Evolutionary conservation across 2,797 vertebrate genomes (phyloP).

Genomic region (Myotis planiceps): DNA sequence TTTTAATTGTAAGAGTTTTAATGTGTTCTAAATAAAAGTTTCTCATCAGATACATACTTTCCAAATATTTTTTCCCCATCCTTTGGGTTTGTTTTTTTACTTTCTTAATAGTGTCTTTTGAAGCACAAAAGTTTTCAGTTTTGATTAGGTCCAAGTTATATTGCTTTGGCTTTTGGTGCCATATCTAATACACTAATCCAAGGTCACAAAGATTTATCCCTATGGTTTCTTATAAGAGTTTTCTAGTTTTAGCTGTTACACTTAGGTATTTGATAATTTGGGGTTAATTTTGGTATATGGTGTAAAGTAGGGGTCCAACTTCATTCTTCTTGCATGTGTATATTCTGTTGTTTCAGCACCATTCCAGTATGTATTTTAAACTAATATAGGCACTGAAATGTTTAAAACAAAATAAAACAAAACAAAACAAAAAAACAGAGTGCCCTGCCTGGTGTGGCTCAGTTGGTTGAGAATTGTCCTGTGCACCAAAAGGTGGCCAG

Average conservation of each 20-base stretch:
- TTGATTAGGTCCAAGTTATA: no score
- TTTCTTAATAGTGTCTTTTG: not conserved
- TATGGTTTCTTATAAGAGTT: no score
- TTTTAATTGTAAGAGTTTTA: not conserved
- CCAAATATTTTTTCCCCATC: not conserved
- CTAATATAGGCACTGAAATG: not conserved
- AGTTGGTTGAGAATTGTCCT: not conserved
- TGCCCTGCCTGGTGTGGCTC: not conserved
- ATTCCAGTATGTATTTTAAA: constrained; percentile 9
- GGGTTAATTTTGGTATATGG: not conserved
- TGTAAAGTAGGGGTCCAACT: not conserved
- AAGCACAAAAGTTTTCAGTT: no score
- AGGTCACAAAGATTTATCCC: no score
- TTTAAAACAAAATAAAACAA: not conserved
- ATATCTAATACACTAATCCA: no score
- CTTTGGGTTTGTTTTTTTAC: not conserved
- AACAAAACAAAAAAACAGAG: not conserved
- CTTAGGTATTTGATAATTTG: no score
- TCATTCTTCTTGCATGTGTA: not conserved
- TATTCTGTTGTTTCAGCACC: not conserved
- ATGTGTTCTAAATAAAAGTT: not conserved
- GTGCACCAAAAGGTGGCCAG: not conserved
- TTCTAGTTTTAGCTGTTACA: no score
- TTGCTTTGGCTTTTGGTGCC: no score
- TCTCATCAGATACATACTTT: not conserved